phyloP scores from a whole-genome alignment of 2,888 invertebrate species.

The Lasioglossum lativentre region DNA sequence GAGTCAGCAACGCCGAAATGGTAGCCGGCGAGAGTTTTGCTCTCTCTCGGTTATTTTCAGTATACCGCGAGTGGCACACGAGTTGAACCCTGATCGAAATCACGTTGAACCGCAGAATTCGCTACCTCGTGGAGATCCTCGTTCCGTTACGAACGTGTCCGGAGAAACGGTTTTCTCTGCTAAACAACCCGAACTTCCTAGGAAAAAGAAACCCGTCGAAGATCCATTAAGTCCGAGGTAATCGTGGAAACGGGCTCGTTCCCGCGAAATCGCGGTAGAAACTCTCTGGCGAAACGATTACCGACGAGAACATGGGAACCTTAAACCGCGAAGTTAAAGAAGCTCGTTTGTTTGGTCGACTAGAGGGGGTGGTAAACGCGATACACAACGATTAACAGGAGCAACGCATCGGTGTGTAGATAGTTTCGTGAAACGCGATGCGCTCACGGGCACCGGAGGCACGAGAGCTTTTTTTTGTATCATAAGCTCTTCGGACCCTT shows the following conservation, averaged over 20 bases:
- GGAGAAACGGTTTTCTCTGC: not conserved
- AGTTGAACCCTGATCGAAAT: conserved; percentile 19
- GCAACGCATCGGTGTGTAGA: conserved; percentile 1
- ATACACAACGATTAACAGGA: conserved; percentile 43
- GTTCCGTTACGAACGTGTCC: not conserved
- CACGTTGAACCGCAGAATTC: conserved; percentile 2
- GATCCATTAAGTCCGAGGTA: conserved; percentile 14
- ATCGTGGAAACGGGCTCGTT: conserved; percentile 38
- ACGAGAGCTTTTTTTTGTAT: too few species aligned
- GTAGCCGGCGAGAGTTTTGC: not conserved
- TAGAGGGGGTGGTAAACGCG: not conserved
- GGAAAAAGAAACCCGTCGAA: not conserved
- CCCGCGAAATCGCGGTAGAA: conserved; percentile 32
- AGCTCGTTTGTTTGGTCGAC: conserved; percentile 45
- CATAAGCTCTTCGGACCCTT: too few species aligned
- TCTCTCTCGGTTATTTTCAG: conserved; percentile 31
- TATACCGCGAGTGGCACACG: not conserved
- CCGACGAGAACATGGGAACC: conserved; percentile 34
- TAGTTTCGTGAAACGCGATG: conserved; percentile 16
- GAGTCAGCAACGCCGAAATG: not conserved
- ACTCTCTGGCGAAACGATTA: conserved; percentile 37
- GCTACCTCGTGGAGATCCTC: not conserved
- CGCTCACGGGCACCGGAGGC: not conserved
- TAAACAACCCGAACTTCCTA: conserved; percentile 13
- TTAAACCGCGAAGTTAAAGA: conserved; percentile 39